Evolutionary conservation across 2,113 vertebrate genomes (phyloP).

Genomic region (Corythoichthys haematopterus): DNA sequence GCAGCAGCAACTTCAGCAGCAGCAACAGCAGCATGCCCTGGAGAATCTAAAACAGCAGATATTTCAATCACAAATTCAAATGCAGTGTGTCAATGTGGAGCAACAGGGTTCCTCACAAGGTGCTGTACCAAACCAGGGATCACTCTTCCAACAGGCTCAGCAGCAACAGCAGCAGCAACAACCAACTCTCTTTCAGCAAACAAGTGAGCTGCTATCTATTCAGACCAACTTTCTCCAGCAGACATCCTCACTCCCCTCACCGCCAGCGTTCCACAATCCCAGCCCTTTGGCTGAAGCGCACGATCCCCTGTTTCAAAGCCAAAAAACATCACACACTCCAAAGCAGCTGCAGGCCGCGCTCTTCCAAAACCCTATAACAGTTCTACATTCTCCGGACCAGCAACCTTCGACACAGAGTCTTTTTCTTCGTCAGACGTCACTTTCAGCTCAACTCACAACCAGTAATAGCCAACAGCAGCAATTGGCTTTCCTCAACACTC

Average conservation of each 20-base stretch:
- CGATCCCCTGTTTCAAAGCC: slow-evolving; percentile 79
- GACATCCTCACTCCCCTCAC: slow-evolving; percentile 76
- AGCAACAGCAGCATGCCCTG: slow-evolving; percentile 80
- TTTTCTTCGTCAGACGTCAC: slow-evolving; percentile 81
- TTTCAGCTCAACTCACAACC: slow-evolving; percentile 74
- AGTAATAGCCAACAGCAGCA: slow-evolving; percentile 75
- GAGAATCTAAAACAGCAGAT: slow-evolving; percentile 81
- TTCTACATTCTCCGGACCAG: slow-evolving; percentile 84
- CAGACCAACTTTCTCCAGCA: slow-evolving; percentile 89
- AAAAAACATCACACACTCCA: slow-evolving; percentile 78
- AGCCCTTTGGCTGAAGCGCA: slow-evolving; percentile 80
- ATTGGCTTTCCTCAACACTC: slow-evolving; percentile 82
- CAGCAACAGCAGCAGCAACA: slow-evolving; percentile 70
- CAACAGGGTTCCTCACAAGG: slow-evolving; percentile 74
- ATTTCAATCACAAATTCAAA: slow-evolving; percentile 87
- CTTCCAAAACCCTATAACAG: slow-evolving; percentile 84
- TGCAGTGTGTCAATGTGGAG: slow-evolving; percentile 81
- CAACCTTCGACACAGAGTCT: slow-evolving; percentile 75
- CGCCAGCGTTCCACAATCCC: slow-evolving; percentile 86
- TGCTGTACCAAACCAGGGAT: slow-evolving; percentile 75
- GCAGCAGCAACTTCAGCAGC: slow-evolving; percentile 63
- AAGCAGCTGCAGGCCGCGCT: slow-evolving; percentile 87
- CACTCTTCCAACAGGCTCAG: slow-evolving; percentile 77
- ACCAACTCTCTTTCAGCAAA: slow-evolving; percentile 83
- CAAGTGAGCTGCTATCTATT: slow-evolving; percentile 84